Evolutionary conservation across 2,113 vertebrate species (phyloP), one percentile per base, ranked within the genome.

Genomic region (Thalassoma bifasciatum): DNA sequence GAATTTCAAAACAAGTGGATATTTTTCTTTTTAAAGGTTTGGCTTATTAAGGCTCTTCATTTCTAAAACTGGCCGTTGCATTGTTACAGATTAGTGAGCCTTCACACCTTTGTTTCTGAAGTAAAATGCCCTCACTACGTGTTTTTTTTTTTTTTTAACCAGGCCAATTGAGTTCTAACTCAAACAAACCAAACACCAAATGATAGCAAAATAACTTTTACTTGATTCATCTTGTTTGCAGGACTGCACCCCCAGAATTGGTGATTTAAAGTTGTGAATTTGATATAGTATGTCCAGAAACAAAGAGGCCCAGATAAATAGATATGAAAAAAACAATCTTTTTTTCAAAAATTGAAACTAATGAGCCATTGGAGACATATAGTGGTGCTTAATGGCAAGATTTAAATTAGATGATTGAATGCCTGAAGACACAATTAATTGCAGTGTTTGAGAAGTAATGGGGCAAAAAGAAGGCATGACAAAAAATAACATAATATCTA

Each of bases 371-470:
- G 9, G 2, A 40, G 13, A 40, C n/a, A 58, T n/a, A 57, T 30
- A 57, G 9, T 47, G 17, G 19, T 1, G 12, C 49, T 52, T 65
- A 79, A 72, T 49, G 61, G 46, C 38, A 40, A 40, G 2, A 11
- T 40, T 11, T 6, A 12, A 40, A 40, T 40, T 16, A 79, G 40
- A 38, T 44, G 30, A 63, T 72, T 16, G 21, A 57, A 70, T 65
- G 34, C 66, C 71, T 67, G 67, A 42, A 13, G 53, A 66, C 14
- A 52, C 17, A 24, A 12, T 40, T 40, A 40, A 11, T 11, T 40
- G 38, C 8, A 40, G 38, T 2, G 13, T 40, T 36, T 59, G 12
- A 38, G 50, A 72, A 58, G 38, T 22, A 78, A 46, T 24, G 16
- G 21, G 23, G 40, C 38, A 40, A 40, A 38, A n/a, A n/a, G n/a